Evolutionary conservation across 2,113 vertebrate species (phyloP).

Genomic region (Raja brachyura): DNA sequence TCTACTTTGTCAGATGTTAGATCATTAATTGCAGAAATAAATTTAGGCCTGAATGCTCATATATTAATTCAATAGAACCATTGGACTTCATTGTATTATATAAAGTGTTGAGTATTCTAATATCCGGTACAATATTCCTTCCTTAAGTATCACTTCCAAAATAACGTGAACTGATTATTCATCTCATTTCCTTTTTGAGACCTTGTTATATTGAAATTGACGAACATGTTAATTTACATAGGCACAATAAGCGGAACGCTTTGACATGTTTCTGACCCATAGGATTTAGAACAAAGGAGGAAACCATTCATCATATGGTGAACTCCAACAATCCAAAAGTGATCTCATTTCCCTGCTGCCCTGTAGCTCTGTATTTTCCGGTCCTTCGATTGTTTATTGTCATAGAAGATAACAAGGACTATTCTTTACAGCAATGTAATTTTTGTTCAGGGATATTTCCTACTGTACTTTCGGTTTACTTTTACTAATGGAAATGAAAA

Average conservation of each 20-base stretch:
- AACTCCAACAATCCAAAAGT: background rate
- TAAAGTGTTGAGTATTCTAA: background rate
- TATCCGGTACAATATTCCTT: background rate
- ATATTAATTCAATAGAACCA: background rate
- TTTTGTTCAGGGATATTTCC: no score
- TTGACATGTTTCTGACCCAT: background rate
- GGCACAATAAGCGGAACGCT: background rate
- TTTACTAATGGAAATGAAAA: no score
- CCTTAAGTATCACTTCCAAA: background rate
- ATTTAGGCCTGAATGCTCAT: background rate
- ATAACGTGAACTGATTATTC: background rate
- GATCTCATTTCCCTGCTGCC: background rate
- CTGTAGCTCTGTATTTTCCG: background rate
- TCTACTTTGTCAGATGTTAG: background rate
- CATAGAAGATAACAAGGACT: background rate
- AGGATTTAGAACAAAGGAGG: background rate
- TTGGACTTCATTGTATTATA: background rate
- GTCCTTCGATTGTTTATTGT: background rate
- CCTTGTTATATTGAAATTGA: background rate
- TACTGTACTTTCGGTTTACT: no score
- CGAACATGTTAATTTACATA: background rate
- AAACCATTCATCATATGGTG: background rate
- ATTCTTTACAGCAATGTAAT: background rate
- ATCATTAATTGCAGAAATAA: background rate
- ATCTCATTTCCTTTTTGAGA: background rate